phyloP scores from a whole-genome alignment of 37 sponge, comb jelly and placozoan genomes.

The Trichoplax adhaerens region DNA sequence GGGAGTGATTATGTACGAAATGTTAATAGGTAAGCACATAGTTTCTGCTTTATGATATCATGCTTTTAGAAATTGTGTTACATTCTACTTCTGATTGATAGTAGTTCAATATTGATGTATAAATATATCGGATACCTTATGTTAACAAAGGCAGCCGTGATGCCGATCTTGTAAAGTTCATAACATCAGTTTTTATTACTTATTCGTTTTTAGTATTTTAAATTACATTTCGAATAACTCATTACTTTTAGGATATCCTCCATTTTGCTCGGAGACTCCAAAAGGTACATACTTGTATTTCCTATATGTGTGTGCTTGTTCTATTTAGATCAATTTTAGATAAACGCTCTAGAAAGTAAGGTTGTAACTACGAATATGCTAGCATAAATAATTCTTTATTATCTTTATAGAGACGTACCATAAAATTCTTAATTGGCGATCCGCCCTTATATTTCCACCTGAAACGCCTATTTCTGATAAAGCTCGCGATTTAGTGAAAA shows the following conservation, averaged over 20 bases:
- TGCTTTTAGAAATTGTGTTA: too few relatives aligned
- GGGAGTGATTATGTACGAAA: conserved; percentile 95
- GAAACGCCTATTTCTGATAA: conserved; percentile 75
- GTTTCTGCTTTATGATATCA: not conserved
- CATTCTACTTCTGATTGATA: too few relatives aligned
- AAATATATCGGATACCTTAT: too few relatives aligned
- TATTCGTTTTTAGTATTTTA: not conserved
- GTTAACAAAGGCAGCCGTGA: too few relatives aligned
- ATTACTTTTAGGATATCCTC: conserved; percentile 55
- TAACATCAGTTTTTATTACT: too few relatives aligned
- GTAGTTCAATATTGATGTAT: too few relatives aligned
- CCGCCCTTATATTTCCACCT: conserved; percentile 77
- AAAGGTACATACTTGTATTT: conserved; percentile 22
- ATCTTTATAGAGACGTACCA: conserved; percentile 65
- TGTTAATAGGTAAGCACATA: conserved; percentile 73
- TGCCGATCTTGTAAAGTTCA: too few relatives aligned
- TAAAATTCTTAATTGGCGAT: conserved; percentile 86
- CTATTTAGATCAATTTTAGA: not conserved
- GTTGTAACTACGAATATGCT: too few relatives aligned
- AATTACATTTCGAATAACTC: not conserved
- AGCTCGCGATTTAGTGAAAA: conserved; percentile 57
- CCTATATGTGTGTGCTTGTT: too few relatives aligned
- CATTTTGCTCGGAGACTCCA: conserved; percentile 87
- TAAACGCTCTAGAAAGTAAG: not conserved
- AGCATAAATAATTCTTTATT: not conserved